Percentiles rank a stretch among this genome's conserved stretches.
phyloP scores from a whole-genome alignment of 2,888 invertebrate species.

The Liodrosophila aerea region DNA sequence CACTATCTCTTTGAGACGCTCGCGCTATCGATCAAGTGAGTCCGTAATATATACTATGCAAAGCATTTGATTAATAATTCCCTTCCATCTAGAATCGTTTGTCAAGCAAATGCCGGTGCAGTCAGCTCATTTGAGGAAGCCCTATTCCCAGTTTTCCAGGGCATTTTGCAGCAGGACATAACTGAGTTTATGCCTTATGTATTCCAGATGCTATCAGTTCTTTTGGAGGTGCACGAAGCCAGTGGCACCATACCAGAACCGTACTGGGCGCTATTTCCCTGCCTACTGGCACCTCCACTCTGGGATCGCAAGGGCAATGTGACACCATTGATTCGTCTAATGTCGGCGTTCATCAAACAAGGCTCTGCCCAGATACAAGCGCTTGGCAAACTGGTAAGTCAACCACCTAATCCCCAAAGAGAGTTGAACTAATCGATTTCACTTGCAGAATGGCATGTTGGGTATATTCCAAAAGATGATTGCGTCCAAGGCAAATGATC shows the following conservation, averaged over 20 bases:
- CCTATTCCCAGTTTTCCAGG: constrained; percentile 97
- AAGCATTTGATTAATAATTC: no score
- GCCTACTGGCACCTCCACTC: constrained; percentile 92
- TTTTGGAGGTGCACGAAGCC: constrained; percentile 89
- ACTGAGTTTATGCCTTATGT: constrained; percentile 98
- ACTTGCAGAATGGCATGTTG: constrained; percentile 87
- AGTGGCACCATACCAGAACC: constrained; percentile 87
- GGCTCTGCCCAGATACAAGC: constrained; percentile 87
- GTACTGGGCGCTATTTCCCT: constrained; percentile 95
- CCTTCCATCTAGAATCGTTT: constrained; percentile 87
- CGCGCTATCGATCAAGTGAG: constrained; percentile 92
- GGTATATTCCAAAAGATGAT: constrained; percentile 98
- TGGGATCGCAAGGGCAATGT: constrained; percentile 98
- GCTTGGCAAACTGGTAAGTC: constrained; percentile 88
- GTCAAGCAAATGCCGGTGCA: constrained; percentile 90
- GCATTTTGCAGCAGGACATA: constrained; percentile 95
- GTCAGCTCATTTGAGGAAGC: constrained; percentile 95
- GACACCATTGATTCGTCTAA: constrained; percentile 94
- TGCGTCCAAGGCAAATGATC: constrained; percentile 96
- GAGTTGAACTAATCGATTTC: neutral
- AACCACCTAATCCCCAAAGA: no score
- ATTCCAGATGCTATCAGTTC: constrained; percentile 96
- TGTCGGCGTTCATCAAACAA: constrained; percentile 92
- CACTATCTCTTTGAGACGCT: constrained; percentile 98
- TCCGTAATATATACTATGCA: no score